Evolutionary conservation across 2,888 invertebrate species (phyloP), one percentile per base, ranked within the genome.

Genomic region (Tipula confusa): DNA sequence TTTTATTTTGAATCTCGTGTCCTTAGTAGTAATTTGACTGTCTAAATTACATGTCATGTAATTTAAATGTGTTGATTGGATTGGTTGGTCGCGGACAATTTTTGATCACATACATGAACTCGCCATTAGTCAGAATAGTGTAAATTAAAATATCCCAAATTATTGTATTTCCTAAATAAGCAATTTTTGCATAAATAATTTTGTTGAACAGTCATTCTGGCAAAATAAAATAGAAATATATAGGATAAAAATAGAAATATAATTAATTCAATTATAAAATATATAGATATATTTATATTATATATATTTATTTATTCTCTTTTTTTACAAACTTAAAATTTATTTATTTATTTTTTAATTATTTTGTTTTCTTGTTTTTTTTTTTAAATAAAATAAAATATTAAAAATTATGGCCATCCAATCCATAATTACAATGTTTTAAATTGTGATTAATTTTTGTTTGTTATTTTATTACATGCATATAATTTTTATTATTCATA

Each of bases 351-450:
- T 43, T 15, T 43, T 64, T 64, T 64, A n/a, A 64, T 64, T 24
- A 64, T 64, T 64, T 64, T 9, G 2, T 24, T 6, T 64, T 24
- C 0, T 64, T 64, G 33, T n/a, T 36, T 36, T 36, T 6, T 36
- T 43, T 64, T 64, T 64, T 64, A 64, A 64, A 64, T 64, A 64
- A 64, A 64, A 64, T 64, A 64, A 64, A 64, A 64, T 64, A 64
- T 64, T 64, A 64, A 64, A 64, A 64, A 64, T 64, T 64, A 64
- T 64, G 64, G 64, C 64, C 24, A 24, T 64, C 64, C 64, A 64
- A 24, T 64, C 64, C 64, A 64, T 64, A 64, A 64, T 64, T 64
- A 64, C 64, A 64, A 64, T 64, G 64, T 64, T 64, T 64, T 18
- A 64, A 64, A 64, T 64, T 64, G 64, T 24, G 64, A 64, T 64